Conservation (phyloP, 2,888 invertebrate genomes). For the Silvanus unidentatus region DNA sequence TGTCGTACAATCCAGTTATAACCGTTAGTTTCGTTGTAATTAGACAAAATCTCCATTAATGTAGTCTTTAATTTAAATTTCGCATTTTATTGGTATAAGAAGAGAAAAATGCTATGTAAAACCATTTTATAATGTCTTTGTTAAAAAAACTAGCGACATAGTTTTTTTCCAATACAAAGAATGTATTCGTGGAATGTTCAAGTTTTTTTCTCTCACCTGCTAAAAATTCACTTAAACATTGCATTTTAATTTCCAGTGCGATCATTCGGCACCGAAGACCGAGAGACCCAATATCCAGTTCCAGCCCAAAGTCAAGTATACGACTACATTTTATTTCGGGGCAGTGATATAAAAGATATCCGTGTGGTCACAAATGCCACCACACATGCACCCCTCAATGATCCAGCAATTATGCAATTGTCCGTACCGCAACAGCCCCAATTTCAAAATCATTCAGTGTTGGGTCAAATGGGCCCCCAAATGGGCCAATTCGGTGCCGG, state of each 20-base stretch:
- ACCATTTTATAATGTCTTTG: too few relatives aligned
- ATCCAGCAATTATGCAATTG: slow-evolving; percentile 96
- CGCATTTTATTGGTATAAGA: too few relatives aligned
- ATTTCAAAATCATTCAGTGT: slow-evolving; percentile 66
- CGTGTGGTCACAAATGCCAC: slow-evolving; percentile 82
- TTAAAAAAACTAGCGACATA: too few relatives aligned
- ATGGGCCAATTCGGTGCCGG: slow-evolving; percentile 48
- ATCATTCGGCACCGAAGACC: slow-evolving; percentile 98
- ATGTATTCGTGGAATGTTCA: too few relatives aligned
- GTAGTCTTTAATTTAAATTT: too few relatives aligned
- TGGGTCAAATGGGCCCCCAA: slow-evolving; percentile 51
- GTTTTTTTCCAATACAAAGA: too few relatives aligned
- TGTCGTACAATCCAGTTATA: too few relatives aligned
- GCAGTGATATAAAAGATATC: slow-evolving; percentile 98
- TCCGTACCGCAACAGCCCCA: slow-evolving; percentile 64
- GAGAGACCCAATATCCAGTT: slow-evolving; percentile 91
- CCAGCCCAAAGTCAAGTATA: slow-evolving; percentile 96
- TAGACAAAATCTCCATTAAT: too few relatives aligned
- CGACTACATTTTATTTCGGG: slow-evolving; percentile 97
- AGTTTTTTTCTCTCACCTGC: too few relatives aligned
- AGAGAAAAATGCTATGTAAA: too few relatives aligned
- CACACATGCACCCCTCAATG: slow-evolving; percentile 68
- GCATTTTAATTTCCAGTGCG: slow-evolving; percentile 64
- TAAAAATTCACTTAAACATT: neutral
- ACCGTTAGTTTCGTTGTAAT: too few relatives aligned